Base-by-base conservation (phyloP, 2,888 invertebrate genomes). In the Scrobipalpa costella region DNA sequence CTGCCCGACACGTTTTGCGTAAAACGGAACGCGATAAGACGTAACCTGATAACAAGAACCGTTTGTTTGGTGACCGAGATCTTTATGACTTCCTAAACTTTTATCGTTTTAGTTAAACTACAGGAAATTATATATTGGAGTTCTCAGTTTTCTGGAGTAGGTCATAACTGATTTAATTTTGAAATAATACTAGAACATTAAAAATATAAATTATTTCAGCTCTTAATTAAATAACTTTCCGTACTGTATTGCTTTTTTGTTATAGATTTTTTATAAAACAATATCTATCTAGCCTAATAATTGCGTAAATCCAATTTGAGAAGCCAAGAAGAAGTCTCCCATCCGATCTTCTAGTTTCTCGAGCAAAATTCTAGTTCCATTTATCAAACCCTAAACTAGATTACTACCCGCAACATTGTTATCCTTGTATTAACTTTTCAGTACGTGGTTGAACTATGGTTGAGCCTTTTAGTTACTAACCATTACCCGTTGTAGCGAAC, bases 21-120 rank as follows among this genome's bases (percentile, higher is more conserved):
- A 38, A 7, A 15, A 63, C 21, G 59, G 58, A 67, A 67, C 64
- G 63, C 62, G 38, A 40, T 52, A 64, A 61, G 58, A 67, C 66
- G 61, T 63, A 61, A 63, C 21, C 36, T 59, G 64, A 67, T 67
- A 67, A 64, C 61, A 63, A 67, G 64, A 62, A 62, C 64, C 64
- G 64, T 64, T 63, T 50, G 63, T 67, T 66, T 64, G 44, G 63
- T 66, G 63, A 66, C 61, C 61, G 60, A 63, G 60, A 65, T 36
- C 33, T 36, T 36, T 57, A 55, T 17, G 15, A 7, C 36, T 36
- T n/a, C 36, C 34, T n/a, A 44, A 44, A 44, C 15, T 44, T 44
- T 44, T 44, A 44, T 44, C n/a, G 7, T 9, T 55, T n/a, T 27
- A 33, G 33, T 33, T 27, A n/a, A 44, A 44, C 44, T 9, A 44